Base-by-base conservation (phyloP, 37 sponge, comb jelly and placozoan genomes). In the Theonella swinhoei region DNA sequence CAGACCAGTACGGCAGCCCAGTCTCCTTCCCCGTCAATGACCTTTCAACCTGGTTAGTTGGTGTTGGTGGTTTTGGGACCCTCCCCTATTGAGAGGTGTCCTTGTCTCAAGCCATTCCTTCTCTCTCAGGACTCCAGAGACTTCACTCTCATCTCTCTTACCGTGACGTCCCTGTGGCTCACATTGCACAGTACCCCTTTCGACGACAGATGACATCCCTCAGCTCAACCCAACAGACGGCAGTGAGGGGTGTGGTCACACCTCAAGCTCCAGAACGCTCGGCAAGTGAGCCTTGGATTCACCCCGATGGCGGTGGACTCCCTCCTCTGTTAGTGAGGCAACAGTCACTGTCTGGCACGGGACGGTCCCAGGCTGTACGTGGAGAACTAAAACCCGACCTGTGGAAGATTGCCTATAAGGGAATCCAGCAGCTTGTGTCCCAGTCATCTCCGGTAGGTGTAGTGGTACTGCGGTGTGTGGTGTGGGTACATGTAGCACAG, bases 371-470 rank as follows among this genome's bases (percentile, higher is more conserved):
- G 64, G 86, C 79, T 40, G 38, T 70, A 19, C 29, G 63, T 31
- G 40, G 39, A 4, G 82, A 87, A 32, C 76, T 75, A 36, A 87
- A 87, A 54, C 88, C 88, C 32, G 88, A 87, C 65, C 60, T 87
- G 25, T 87, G 88, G 88, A 87, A 87, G 71, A 33, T 80, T 1
- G 81, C 71, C 38, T 43, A 67, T n/a, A 43, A 60, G 25, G 32
- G 80, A 26, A 39, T 79, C 73, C 31, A 8, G 17, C 31, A 11
- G 8, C 42, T 72, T 7, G 41, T 31, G 42, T 72, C 37, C 23
- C 42, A 39, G 74, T 22, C 11, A n/a, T n/a, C n/a, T n/a, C n/a
- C n/a, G n/a, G n/a, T n/a, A n/a, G n/a, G n/a, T n/a, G 60, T 20
- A 19, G 19, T 58, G 60, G 60, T 20, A 19, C 60, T 19, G 19